phyloP scores from a whole-genome alignment of 2,113 vertebrate species.

The Tiliqua scincoides region DNA sequence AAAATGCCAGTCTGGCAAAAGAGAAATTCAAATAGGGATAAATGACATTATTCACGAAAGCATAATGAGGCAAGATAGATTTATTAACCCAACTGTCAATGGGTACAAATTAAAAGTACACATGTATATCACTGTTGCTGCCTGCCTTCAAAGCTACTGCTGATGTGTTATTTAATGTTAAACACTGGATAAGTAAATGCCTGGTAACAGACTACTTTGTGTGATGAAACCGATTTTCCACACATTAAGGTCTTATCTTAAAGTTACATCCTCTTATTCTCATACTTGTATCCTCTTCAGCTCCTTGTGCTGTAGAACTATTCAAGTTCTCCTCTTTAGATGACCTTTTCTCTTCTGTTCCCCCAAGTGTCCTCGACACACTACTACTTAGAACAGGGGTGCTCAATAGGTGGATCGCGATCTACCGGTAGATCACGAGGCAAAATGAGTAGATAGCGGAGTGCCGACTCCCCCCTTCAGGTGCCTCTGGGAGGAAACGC shows the following conservation, averaged over 20 bases:
- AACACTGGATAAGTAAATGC: not conserved
- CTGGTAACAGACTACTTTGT: not conserved
- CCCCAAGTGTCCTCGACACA: not conserved
- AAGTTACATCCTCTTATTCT: not conserved
- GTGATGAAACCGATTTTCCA: not conserved
- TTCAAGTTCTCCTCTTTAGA: not conserved
- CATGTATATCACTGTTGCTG: not conserved
- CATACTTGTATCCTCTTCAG: not conserved
- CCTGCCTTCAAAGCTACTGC: not conserved
- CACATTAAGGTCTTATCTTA: not conserved
- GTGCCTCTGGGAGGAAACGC: too few relatives aligned
- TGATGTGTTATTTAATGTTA: not conserved
- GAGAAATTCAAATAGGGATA: not conserved
- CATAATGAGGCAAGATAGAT: not conserved
- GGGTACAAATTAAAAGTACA: not conserved
- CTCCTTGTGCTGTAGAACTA: not conserved
- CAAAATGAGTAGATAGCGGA: too few relatives aligned
- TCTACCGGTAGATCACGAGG: too few relatives aligned
- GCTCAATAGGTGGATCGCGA: too few relatives aligned
- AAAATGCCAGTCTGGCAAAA: not conserved
- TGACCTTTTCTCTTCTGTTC: not conserved
- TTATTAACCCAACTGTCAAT: not conserved
- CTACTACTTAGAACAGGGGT: not conserved
- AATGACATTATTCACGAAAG: not conserved
- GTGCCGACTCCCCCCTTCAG: too few relatives aligned